phyloP scores from a whole-genome alignment of 1,140 invertebrate genomes.

The Zaprionus inermis region DNA sequence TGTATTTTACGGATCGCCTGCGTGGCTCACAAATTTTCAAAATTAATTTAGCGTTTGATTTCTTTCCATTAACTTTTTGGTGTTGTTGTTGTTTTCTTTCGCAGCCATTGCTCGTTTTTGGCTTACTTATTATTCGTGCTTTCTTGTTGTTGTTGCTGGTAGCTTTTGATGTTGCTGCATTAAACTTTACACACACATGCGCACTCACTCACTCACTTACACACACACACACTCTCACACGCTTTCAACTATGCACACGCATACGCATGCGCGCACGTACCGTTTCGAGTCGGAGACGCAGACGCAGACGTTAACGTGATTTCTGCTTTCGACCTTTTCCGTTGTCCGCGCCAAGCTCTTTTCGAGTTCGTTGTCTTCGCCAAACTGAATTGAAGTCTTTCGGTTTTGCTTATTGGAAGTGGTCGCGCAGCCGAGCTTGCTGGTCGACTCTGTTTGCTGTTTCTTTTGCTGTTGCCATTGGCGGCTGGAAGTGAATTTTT shows the following conservation, averaged over 20 bases:
- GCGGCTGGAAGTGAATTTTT: slow-evolving; percentile 65
- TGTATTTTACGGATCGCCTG: slow-evolving; percentile 46
- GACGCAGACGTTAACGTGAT: slow-evolving; percentile 40
- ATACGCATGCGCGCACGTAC: slow-evolving; percentile 77
- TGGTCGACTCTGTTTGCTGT: slow-evolving; percentile 22
- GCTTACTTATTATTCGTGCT: slow-evolving; percentile 43
- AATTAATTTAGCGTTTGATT: slow-evolving; percentile 65
- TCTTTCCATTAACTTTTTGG: slow-evolving; percentile 69
- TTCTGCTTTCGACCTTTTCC: slow-evolving; percentile 56
- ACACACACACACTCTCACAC: slow-evolving; percentile 13
- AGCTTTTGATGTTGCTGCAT: slow-evolving; percentile 59
- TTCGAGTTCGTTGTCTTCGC: slow-evolving; percentile 83
- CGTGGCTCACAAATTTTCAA: slow-evolving; percentile 68
- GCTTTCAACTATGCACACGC: slow-evolving; percentile 40
- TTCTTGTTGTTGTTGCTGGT: slow-evolving; percentile 34
- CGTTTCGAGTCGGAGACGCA: slow-evolving; percentile 51
- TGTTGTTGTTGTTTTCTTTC: slow-evolving; percentile 43
- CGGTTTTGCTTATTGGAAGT: slow-evolving; percentile 81
- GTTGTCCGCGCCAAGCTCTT: slow-evolving; percentile 70
- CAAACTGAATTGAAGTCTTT: slow-evolving; percentile 84
- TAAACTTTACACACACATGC: slow-evolving; percentile 55
- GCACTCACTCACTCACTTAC: slow-evolving; percentile 12
- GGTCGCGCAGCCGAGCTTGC: slow-evolving; percentile 41
- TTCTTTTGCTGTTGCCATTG: slow-evolving; percentile 30
- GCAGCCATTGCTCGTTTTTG: slow-evolving; percentile 44